phyloP scores from a whole-genome alignment of 2,888 invertebrate species.

The Acanthococcus lagerstroemiae region DNA sequence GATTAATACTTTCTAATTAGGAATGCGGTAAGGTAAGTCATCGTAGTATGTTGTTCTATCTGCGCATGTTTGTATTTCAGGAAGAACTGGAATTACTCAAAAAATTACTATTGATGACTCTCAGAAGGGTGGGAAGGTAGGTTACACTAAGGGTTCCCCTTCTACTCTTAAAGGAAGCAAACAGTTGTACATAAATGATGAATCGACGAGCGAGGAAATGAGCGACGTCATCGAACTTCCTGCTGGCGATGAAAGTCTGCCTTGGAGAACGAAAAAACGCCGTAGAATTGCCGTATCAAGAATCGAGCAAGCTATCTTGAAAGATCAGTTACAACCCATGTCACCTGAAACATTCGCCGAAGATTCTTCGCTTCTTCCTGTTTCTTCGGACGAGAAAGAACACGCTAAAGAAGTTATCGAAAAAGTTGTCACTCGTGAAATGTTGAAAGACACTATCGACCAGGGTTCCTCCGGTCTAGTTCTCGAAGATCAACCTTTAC shows the following conservation, averaged over 20 bases:
- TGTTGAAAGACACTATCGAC: conserved; percentile 5
- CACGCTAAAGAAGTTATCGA: conserved; percentile 33
- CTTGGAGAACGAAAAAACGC: conserved; percentile 42
- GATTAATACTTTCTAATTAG: too few relatives aligned
- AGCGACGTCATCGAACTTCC: conserved; percentile 45
- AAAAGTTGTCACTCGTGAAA: conserved; percentile 27
- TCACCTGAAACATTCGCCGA: not conserved
- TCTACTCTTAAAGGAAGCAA: conserved; percentile 23
- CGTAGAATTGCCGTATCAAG: not conserved
- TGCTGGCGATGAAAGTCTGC: conserved; percentile 47
- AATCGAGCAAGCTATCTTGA: not conserved
- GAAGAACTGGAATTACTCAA: conserved; percentile 46
- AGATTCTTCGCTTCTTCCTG: not conserved
- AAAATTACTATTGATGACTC: conserved; percentile 43
- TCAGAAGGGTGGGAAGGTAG: conserved; percentile 29
- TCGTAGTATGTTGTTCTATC: not conserved
- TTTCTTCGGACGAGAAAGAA: conserved; percentile 21
- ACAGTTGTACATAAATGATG: conserved; percentile 12
- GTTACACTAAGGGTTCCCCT: conserved; percentile 24
- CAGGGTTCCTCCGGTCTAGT: too few relatives aligned
- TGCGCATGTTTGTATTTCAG: conserved; percentile 41
- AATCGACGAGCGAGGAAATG: conserved; percentile 32
- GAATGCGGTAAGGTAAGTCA: too few relatives aligned
- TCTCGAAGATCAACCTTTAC: not conserved
- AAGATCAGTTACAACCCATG: not conserved